A percentile compares a stretch with the other conserved stretches of the same genome.
These are phyloP conservation scores for Idaea biselata DNA, from an alignment of 2,888 invertebrate genomes.

Conservation along the genomic window DNA sequence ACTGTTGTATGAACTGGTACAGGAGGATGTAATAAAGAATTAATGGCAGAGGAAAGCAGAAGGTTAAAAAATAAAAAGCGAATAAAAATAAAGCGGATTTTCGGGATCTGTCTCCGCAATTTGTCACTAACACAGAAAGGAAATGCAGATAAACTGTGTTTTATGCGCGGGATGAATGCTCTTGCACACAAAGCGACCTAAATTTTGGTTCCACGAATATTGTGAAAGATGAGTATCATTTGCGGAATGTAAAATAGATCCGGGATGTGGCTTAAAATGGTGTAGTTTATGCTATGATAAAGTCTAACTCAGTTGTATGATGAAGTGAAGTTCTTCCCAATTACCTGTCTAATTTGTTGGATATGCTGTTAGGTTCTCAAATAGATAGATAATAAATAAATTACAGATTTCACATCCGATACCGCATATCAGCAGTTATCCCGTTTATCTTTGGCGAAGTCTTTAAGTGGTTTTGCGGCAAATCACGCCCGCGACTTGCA, in stretches of 20 bases:
- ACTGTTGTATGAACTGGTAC: not conserved
- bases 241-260: constrained; percentile 48
- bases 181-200: constrained; percentile 49
- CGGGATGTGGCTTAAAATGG: constrained; percentile 47
- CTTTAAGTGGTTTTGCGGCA: constrained; percentile 47
- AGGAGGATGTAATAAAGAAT: not conserved
- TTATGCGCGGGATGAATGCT: constrained; percentile 37
- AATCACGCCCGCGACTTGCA: constrained; percentile 53
- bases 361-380: not conserved
- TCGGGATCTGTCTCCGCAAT: constrained; percentile 13
- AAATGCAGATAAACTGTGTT: constrained; percentile 46
- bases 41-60: not conserved
- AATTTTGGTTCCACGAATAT: constrained; percentile 45
- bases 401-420: not conserved
- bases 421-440: constrained; percentile 25
- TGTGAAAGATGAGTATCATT: constrained; percentile 60
- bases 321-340: not conserved
- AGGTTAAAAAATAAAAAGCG: not conserved
- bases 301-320: not conserved
- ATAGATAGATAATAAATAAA: not conserved
- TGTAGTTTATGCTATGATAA: constrained; percentile 14
- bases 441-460: constrained; percentile 43
- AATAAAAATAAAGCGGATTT: constrained; percentile 11
- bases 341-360: not conserved
- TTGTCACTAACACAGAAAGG: constrained; percentile 36